These are phyloP conservation scores for Campoplex capitator DNA, from an alignment of 2,888 invertebrate genomes.

Conservation along the genomic window DNA sequence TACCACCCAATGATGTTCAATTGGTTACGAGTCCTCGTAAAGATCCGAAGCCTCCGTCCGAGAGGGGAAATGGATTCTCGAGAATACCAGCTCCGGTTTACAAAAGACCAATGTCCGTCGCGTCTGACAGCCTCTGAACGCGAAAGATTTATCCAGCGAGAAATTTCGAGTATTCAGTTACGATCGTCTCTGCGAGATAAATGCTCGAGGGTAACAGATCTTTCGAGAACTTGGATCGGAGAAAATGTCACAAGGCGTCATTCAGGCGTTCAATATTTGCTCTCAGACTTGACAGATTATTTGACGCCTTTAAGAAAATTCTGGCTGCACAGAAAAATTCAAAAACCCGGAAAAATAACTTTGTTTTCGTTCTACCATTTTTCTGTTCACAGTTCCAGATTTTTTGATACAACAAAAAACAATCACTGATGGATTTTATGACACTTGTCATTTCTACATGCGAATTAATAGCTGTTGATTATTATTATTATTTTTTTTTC, in stretches of 20 bases:
- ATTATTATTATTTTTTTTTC: not conserved
- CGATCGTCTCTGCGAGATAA: constrained; percentile 65
- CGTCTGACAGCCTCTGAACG: constrained; percentile 80
- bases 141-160: not conserved
- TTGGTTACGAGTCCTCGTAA: constrained; percentile 85
- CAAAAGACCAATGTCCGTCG: constrained; percentile 81
- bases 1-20: constrained; percentile 79
- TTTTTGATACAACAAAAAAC: not conserved
- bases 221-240: not conserved
- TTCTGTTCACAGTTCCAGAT: not conserved
- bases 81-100: constrained; percentile 86
- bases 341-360: not conserved
- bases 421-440: not conserved
- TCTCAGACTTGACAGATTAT: not conserved
- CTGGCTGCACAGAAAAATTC: not conserved
- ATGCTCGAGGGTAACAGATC: not conserved
- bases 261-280: not conserved
- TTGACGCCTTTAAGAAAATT: not conserved
- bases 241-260: not conserved
- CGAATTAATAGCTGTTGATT: not conserved
- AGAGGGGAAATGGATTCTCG: constrained; percentile 83
- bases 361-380: not conserved
- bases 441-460: not conserved
- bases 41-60: constrained; percentile 84
- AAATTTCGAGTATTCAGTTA: not conserved